These are phyloP conservation scores for Pristionchus entomophagus DNA, from an alignment of 2,888 invertebrate genomes.

Conservation along the genomic window DNA sequence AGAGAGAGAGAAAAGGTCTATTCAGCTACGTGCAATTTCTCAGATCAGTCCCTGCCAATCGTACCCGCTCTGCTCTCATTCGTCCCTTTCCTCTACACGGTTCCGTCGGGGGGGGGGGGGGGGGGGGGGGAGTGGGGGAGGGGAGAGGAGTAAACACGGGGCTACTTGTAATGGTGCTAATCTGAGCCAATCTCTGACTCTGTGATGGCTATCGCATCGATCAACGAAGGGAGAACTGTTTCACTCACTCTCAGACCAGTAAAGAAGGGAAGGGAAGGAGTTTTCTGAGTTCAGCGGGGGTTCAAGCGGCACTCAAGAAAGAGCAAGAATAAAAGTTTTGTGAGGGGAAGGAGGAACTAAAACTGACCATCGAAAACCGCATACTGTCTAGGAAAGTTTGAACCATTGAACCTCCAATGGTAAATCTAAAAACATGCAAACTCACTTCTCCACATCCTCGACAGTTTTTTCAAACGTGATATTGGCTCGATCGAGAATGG, in stretches of 20 bases:
- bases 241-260: neutral
- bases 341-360: constrained; percentile 3
- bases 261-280: neutral
- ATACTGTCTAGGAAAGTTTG: neutral
- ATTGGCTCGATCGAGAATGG: constrained; percentile 53
- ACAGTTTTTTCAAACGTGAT: constrained; percentile 68
- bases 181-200: neutral
- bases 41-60: too few relatives aligned
- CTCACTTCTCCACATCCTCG: constrained; percentile 71
- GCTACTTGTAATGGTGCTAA: constrained; percentile 26
- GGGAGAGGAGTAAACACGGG: too few relatives aligned
- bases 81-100: too few relatives aligned
- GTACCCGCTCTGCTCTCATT: too few relatives aligned
- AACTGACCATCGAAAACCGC: neutral
- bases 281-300: neutral
- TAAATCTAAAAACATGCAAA: neutral
- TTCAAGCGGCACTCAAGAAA: neutral
- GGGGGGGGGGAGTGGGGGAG: too few relatives aligned
- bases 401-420: neutral
- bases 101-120: too few relatives aligned
- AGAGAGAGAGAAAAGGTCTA: too few relatives aligned
- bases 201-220: neutral
- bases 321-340: neutral
- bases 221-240: constrained; percentile 10
- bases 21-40: too few relatives aligned